Base-by-base conservation (phyloP, 2,113 vertebrate species). In the Corvus moneduloides region DNA sequence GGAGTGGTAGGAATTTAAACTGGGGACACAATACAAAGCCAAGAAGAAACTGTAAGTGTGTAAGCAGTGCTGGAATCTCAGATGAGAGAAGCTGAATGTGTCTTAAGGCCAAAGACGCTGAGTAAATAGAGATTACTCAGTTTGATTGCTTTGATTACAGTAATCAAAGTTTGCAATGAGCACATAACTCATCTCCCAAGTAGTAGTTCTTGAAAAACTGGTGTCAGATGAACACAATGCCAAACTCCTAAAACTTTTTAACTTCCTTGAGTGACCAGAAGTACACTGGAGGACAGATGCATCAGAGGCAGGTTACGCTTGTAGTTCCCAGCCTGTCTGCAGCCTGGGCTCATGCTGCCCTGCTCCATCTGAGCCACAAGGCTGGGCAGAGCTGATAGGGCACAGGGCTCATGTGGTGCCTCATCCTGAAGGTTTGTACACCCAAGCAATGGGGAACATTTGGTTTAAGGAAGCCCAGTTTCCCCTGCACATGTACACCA, bases 401-500 rank as follows among this genome's bases (percentile, higher is more conserved):
- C 56, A 6, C 1, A 1, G n/a, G 48, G 44, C n/a, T 37, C 11
- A 2, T 0, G 1, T 3, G 0, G 15, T 32, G 27, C 82, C 74
- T 82, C 0, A 1, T 20, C 55, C 23, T 5, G 26, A 10, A 30
- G 12, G 21, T 24, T 44, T 56, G 30, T 11, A 10, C 18, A 7
- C 13, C 52, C 7, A 33, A 28, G n/a, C 5, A 21, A 44, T 0
- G 1, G 43, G 55, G 19, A 62, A 4, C 16, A 10, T 21, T 28
- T 20, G 10, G 27, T 43, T 58, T 28, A 10, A 41, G 59, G 30
- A 37, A 75, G 48, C 19, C 5, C 14, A 2, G 7, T 2, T 55
- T 13, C 10, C 32, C 15, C 37, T 26, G 39, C 2, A 2, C 0
- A 0, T 22, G 33, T 9, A 1, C 10, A 5, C 49, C 26, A 6